Evolutionary conservation across 30 jellyfish, hydroid and myxozoan species (phyloP), one percentile per base, ranked within the genome.

Genomic region (Aurelia coerulea): DNA sequence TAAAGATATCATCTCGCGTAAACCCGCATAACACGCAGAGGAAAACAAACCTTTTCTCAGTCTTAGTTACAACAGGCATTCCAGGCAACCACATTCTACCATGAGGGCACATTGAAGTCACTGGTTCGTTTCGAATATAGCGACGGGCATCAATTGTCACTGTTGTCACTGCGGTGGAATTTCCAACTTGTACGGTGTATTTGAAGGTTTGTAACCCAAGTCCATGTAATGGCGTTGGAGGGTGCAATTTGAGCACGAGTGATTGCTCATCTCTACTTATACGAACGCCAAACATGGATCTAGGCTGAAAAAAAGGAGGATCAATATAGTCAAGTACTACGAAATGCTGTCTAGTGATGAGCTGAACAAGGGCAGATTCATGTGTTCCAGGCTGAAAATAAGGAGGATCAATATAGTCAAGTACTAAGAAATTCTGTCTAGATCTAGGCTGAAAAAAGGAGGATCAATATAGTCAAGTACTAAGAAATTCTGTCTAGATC

Each of bases 1-100:
- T 23, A 23, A 23, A 9, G 59, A 4, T 69, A 29, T 18, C 1
- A 17, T 68, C 54, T 68, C 10, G 31, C 53, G 39, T 19, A 69
- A 69, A 19, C 59, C 56, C n/a, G 32, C 41, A 14, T 46, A 46
- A 46, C 56, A 46, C 56, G 56, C 56, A 46, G 56, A 7, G 56
- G 56, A 7, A 10, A 31, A 17, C 68, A 23, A 18, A 86, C 96
- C 96, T 76, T 86, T 56, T 59, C 29, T 73, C 67, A 0, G 96
- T 86, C 69, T 42, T 18, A 12, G 56, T 54, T 1, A 76, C 65
- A 19, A 77, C 64, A 6, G 96, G 90, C 90, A 77, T 86, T 2
- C 84, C 88, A 1, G 96, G 96, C 34, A 86, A 19, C 88, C 88
- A 69, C 96, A 86, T 75, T 34, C 90, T 77, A 41, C 96, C 96